Base-by-base conservation (phyloP, 2,888 invertebrate genomes). In the Leptinotarsa haldemani region DNA sequence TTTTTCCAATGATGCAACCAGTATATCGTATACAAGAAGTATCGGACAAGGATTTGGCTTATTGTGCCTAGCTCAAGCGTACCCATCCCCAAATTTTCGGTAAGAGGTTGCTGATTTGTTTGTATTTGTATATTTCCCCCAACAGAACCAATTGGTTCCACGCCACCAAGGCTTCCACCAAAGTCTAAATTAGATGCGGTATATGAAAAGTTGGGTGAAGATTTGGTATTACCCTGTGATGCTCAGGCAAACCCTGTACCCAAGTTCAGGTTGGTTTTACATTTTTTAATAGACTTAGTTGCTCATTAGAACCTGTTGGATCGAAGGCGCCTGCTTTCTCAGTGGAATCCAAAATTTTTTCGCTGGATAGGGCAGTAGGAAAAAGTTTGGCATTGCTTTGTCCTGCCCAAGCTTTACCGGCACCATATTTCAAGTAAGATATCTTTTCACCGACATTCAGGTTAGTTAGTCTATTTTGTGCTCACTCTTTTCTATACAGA, bases 321-420 rank as follows among this genome's bases (percentile, higher is more conserved):
- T 88, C 88, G 77, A 89, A 89, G 84, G 88, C 89, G 22, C 90
- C 90, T 20, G 89, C 84, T 18, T 87, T 87, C 77, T 84, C 86
- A 5, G 84, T 88, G 3, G 86, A 85, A 85, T 89, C 83, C 80
- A 90, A 86, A 87, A 89, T 85, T 82, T 89, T 85, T 86, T 88
- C 86, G 75, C 87, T 83, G 85, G 87, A 88, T 77, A 87, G 88
- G 73, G 83, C 78, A 65, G 83, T 88, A 77, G 90, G 90, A 79
- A 90, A 90, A 85, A 90, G 91, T 84, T 91, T 94, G 85, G 93
- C 92, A 68, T 87, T 94, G 81, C 89, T 93, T 84, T 94, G 94
- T 87, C 94, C 93, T 85, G 93, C 94, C 77, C 94, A 94, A 89
- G 94, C 93, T 80, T 93, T 91, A 88, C 94, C 94, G 50, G 82